A percentile compares a stretch with the other conserved stretches of the same genome.
phyloP scores from a whole-genome alignment of 2,888 invertebrate species.

The Dynastes hyllus region DNA sequence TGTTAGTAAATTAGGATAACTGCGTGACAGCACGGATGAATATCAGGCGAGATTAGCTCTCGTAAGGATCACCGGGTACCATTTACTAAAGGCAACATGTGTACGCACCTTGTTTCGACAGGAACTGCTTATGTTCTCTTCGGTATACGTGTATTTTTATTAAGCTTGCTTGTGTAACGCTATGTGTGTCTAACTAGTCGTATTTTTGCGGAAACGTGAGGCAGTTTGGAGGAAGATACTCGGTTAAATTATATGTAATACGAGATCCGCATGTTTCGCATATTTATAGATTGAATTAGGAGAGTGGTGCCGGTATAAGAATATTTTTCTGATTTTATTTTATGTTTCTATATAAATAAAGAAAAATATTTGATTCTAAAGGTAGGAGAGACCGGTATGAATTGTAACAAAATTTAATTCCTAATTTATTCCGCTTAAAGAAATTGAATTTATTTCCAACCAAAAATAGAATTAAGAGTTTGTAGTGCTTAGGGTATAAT shows the following conservation, averaged over 20 bases:
- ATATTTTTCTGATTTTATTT: not conserved
- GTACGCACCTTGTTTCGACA: constrained; percentile 49
- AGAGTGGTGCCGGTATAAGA: no score
- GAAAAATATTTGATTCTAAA: no score
- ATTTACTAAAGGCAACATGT: constrained; percentile 43
- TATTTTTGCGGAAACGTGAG: constrained; percentile 41
- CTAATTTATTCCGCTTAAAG: no score
- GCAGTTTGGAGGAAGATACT: constrained; percentile 20
- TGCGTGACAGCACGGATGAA: constrained; percentile 60
- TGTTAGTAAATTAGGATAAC: constrained; percentile 63
- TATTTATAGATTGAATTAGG: constrained; percentile 5
- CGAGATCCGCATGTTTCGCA: not conserved
- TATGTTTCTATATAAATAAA: no score
- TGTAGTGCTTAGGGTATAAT: no score
- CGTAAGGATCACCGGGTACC: constrained; percentile 43
- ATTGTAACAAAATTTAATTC: no score
- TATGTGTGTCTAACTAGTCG: not conserved
- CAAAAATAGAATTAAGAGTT: no score
- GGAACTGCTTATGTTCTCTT: constrained; percentile 14
- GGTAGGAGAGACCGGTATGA: no score
- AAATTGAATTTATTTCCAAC: no score
- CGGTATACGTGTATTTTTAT: no score
- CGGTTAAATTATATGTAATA: not conserved
- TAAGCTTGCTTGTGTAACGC: not conserved
- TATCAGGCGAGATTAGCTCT: constrained; percentile 41